Conservation (phyloP, 2,797 vertebrate species). For the Schizopygopsis malacanthus region DNA sequence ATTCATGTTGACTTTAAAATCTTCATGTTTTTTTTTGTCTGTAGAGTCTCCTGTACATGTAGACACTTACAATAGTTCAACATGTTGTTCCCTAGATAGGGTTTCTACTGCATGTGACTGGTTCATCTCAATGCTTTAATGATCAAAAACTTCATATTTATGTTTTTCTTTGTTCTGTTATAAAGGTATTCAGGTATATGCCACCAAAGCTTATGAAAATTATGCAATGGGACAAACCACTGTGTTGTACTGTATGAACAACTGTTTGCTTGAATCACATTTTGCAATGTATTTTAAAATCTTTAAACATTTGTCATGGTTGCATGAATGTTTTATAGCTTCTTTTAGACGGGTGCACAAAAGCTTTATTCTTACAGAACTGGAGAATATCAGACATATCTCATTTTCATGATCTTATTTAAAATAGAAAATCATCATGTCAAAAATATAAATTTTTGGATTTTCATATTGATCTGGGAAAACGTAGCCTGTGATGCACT, state of each 20-base stretch:
- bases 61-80: background rate
- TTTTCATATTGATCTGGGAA: background rate
- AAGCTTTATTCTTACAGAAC: slow-evolving; percentile 31
- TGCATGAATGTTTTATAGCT: slow-evolving; percentile 41
- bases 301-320: slow-evolving; percentile 25
- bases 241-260: slow-evolving; percentile 29
- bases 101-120: background rate
- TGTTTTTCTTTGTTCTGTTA: slow-evolving; percentile 15
- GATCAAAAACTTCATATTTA: slow-evolving; percentile 13
- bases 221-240: slow-evolving; percentile 29
- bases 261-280: slow-evolving; percentile 10
- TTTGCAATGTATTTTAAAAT: slow-evolving; percentile 14
- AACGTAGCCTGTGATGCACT: slow-evolving; percentile 15
- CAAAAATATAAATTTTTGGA: background rate
- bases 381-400: slow-evolving; percentile 4
- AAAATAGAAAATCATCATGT: background rate
- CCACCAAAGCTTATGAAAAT: slow-evolving; percentile 16
- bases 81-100: background rate
- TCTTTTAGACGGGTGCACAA: slow-evolving; percentile 1
- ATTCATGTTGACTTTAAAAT: slow-evolving; percentile 1
- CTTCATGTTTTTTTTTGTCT: background rate
- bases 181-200: slow-evolving; percentile 29
- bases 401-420: background rate
- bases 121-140: background rate
- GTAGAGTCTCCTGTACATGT: background rate